These are phyloP conservation scores for Gymnarchus niloticus DNA, from an alignment of 2,113 vertebrate species.

Conservation along the genomic window DNA sequence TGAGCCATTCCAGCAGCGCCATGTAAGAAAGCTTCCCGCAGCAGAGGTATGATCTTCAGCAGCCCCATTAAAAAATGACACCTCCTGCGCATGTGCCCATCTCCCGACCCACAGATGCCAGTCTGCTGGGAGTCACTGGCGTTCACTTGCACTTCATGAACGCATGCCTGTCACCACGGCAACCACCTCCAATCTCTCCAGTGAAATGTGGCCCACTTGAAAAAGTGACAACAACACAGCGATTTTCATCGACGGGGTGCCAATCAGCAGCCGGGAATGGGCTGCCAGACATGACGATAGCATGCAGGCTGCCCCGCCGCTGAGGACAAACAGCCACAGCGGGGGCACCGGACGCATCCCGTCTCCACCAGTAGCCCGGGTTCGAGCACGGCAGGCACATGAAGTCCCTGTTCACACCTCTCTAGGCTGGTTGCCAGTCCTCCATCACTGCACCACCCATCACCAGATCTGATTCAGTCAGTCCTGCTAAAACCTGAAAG, in stretches of 20 bases:
- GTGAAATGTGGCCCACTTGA: neutral
- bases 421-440: neutral
- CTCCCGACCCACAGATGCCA: neutral
- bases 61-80: constrained; percentile 11
- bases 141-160: neutral
- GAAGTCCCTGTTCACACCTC: neutral
- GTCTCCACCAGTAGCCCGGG: too few relatives aligned
- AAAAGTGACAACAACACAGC: neutral
- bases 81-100: neutral
- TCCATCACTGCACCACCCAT: neutral
- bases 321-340: neutral
- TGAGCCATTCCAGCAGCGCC: neutral
- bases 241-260: neutral
- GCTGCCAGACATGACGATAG: neutral
- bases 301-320: too few relatives aligned
- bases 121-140: neutral
- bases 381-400: too few relatives aligned
- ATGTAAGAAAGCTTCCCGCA: neutral
- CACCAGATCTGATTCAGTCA: neutral
- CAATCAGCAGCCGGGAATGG: neutral
- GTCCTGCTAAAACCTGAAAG: neutral
- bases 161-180: constrained; percentile 8
- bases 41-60: neutral
- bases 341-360: neutral
- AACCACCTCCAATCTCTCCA: constrained; percentile 9